phyloP scores from a whole-genome alignment of 35 echinoderm and acorn worm genomes.

The Apostichopus japonicus region DNA sequence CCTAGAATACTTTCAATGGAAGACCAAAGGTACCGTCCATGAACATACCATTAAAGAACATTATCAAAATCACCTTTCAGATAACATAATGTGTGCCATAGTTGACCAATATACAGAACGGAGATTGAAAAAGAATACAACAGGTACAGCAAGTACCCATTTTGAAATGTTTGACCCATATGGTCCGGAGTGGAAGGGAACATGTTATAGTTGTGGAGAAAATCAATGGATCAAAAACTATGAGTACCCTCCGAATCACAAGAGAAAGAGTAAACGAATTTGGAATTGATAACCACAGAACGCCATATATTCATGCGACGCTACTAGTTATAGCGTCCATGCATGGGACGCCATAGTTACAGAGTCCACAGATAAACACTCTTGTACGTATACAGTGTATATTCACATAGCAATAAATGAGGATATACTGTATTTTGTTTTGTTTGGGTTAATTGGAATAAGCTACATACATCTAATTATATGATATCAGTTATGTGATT shows the following conservation, averaged over 20 bases:
- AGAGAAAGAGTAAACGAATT: background rate
- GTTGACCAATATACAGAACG: slow-evolving; percentile 15
- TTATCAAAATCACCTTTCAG: slow-evolving; percentile 21
- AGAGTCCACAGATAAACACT: too few species aligned
- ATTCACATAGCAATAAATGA: too few species aligned
- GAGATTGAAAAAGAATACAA: background rate
- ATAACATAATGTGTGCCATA: slow-evolving; percentile 17
- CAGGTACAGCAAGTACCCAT: background rate
- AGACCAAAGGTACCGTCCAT: background rate
- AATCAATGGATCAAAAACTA: slow-evolving; percentile 19
- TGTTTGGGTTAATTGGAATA: too few species aligned
- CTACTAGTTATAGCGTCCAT: too few species aligned
- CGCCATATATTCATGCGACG: too few species aligned
- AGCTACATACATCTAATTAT: too few species aligned
- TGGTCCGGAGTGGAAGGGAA: slow-evolving; percentile 27
- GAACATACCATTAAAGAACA: slow-evolving; percentile 24
- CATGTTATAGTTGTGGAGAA: slow-evolving; percentile 21
- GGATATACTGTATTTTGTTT: too few species aligned
- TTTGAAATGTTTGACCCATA: slow-evolving; percentile 2
- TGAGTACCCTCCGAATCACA: slow-evolving; percentile 8
- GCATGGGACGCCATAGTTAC: too few species aligned
- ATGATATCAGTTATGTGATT: too few species aligned
- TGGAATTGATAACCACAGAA: background rate
- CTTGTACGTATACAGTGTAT: too few species aligned
- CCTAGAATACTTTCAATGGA: slow-evolving; percentile 70